These are phyloP conservation scores for Keiferia lycopersicella DNA, from an alignment of 2,888 invertebrate species.

Conservation along the genomic window DNA sequence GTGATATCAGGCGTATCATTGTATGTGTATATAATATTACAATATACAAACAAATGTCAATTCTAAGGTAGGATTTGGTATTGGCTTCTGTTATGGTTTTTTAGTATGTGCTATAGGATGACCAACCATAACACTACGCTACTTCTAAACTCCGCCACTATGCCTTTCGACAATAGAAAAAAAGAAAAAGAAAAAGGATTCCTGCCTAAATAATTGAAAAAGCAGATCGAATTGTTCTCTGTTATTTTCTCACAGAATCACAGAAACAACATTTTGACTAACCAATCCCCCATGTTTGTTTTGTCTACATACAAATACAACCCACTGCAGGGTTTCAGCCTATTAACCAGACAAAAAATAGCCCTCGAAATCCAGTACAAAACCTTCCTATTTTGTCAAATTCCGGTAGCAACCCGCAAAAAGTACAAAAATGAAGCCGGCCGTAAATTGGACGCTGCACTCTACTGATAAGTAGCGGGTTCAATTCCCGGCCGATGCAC, in stretches of 20 bases:
- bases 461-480: conserved; percentile 53
- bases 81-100: too few relatives aligned
- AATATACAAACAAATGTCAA: too few relatives aligned
- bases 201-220: too few relatives aligned
- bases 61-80: too few relatives aligned
- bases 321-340: not conserved
- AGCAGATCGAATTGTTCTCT: too few relatives aligned
- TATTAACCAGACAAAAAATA: not conserved
- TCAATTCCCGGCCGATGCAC: conserved; percentile 44
- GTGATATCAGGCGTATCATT: too few relatives aligned
- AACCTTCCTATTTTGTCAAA: conserved; percentile 10
- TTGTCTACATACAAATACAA: not conserved
- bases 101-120: too few relatives aligned
- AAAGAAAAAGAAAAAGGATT: too few relatives aligned
- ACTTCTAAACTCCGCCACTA: too few relatives aligned
- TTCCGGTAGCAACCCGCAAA: conserved; percentile 7
- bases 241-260: not conserved
- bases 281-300: not conserved
- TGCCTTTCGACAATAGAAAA: too few relatives aligned
- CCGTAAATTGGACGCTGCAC: conserved; percentile 45
- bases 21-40: too few relatives aligned
- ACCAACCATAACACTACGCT: too few relatives aligned
- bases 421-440: conserved; percentile 6
- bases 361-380: not conserved
- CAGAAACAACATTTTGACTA: not conserved